Percentiles rank a stretch among this genome's conserved stretches.
These are phyloP conservation scores for Poecilia latipinna DNA, from an alignment of 2,113 vertebrate species.

Conservation along the genomic window DNA sequence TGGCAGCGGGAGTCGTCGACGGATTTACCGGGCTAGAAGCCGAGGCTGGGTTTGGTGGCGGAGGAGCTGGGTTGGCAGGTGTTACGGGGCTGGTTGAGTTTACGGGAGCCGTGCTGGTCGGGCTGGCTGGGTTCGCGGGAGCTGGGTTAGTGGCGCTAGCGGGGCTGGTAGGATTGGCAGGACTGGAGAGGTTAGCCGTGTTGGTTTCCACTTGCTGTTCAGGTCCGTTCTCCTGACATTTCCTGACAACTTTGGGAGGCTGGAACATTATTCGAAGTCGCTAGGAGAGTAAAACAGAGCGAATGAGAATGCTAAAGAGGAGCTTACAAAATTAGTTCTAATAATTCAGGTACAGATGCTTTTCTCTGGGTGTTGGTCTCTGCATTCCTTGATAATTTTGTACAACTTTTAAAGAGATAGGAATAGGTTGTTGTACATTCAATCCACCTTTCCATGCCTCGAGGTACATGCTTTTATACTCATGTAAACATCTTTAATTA, in stretches of 20 bases:
- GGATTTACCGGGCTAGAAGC: slow-evolving; percentile 72
- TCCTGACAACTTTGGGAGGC: slow-evolving; percentile 84
- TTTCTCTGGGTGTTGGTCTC: neutral
- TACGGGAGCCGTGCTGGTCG: slow-evolving; percentile 72
- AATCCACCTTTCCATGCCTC: too few relatives aligned
- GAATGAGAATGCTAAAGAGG: neutral
- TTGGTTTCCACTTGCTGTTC: slow-evolving; percentile 84
- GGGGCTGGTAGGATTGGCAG: slow-evolving; percentile 51
- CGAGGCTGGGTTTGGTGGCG: slow-evolving; percentile 59
- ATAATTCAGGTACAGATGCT: neutral
- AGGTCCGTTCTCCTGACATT: slow-evolving; percentile 88
- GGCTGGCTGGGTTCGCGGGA: slow-evolving; percentile 41
- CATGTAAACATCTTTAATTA: neutral
- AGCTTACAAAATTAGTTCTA: neutral
- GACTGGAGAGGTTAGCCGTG: slow-evolving; percentile 59
- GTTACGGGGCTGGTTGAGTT: slow-evolving; percentile 59
- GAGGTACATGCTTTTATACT: neutral
- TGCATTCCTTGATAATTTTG: neutral
- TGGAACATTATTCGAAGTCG: slow-evolving; percentile 93
- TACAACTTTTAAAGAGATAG: neutral
- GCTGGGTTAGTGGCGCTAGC: slow-evolving; percentile 28
- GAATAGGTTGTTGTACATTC: neutral
- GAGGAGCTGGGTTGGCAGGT: slow-evolving; percentile 24
- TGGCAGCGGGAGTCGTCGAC: slow-evolving; percentile 44
- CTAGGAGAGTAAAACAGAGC: slow-evolving; percentile 67